phyloP scores from a whole-genome alignment of 2,797 vertebrate species.

The Schizopygopsis malacanthus region DNA sequence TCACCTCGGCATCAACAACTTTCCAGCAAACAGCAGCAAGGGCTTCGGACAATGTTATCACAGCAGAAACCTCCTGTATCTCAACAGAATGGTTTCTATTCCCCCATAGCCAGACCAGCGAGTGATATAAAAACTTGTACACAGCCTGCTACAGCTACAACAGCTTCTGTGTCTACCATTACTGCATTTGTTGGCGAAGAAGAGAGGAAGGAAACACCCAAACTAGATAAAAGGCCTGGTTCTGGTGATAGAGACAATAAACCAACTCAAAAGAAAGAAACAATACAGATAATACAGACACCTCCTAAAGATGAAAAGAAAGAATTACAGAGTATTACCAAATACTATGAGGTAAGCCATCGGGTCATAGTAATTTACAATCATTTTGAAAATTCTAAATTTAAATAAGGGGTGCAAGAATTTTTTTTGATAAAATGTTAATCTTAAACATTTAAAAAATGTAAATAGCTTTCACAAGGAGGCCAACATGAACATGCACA shows the following conservation, averaged over 20 bases:
- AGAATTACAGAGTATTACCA: conserved; percentile 78
- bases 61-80: conserved; percentile 68
- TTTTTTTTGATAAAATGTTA: background rate
- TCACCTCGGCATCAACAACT: conserved; percentile 83
- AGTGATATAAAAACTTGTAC: conserved; percentile 71
- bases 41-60: conserved; percentile 62
- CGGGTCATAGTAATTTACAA: background rate
- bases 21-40: conserved; percentile 72
- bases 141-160: conserved; percentile 43
- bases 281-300: conserved; percentile 70
- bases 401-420: background rate
- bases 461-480: background rate
- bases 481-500: background rate
- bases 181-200: conserved; percentile 63
- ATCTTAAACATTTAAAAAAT: background rate
- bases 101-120: conserved; percentile 75
- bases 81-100: conserved; percentile 69
- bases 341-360: conserved; percentile 88
- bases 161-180: conserved; percentile 32
- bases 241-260: conserved; percentile 71
- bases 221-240: conserved; percentile 61
- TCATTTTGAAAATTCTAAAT: background rate
- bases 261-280: conserved; percentile 76
- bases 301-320: conserved; percentile 67
- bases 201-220: conserved; percentile 69